Conservation (phyloP, 2,888 invertebrate species). For the Sarcophaga subvicina region DNA sequence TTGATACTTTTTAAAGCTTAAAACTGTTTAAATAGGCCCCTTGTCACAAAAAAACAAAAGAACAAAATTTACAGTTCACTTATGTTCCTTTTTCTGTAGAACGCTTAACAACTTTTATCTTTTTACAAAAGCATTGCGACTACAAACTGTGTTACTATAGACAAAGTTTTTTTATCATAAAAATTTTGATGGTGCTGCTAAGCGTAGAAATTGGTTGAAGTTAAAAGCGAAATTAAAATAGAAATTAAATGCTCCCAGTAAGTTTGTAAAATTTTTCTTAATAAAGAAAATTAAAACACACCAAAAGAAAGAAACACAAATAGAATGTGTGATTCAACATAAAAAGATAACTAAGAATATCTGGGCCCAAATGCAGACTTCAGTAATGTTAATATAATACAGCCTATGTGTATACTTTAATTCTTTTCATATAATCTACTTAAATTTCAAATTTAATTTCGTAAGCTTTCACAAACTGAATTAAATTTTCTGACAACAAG, state of each 20-base stretch:
- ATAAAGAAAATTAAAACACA: neutral
- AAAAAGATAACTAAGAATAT: slow-evolving; percentile 2
- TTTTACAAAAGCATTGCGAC: neutral
- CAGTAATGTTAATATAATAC: neutral
- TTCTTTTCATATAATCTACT: neutral
- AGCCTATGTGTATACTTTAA: neutral
- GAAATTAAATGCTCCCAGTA: neutral
- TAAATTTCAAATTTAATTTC: neutral
- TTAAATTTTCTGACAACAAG: no score
- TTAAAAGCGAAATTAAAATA: neutral
- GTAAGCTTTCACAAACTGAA: no score
- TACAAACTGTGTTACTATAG: neutral
- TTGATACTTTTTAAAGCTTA: neutral
- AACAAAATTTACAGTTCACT: no score
- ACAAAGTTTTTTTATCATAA: slow-evolving; percentile 32
- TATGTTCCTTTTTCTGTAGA: neutral
- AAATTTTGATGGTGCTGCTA: slow-evolving; percentile 22
- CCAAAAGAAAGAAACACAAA: neutral
- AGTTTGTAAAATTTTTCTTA: neutral
- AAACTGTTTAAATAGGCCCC: no score
- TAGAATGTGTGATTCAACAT: no score
- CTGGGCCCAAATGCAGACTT: neutral
- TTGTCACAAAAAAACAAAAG: no score
- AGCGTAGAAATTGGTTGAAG: slow-evolving; percentile 26
- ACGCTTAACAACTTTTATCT: neutral